Evolutionary conservation across 2,113 vertebrate species (phyloP).

Genomic region (Hiodon alosoides): DNA sequence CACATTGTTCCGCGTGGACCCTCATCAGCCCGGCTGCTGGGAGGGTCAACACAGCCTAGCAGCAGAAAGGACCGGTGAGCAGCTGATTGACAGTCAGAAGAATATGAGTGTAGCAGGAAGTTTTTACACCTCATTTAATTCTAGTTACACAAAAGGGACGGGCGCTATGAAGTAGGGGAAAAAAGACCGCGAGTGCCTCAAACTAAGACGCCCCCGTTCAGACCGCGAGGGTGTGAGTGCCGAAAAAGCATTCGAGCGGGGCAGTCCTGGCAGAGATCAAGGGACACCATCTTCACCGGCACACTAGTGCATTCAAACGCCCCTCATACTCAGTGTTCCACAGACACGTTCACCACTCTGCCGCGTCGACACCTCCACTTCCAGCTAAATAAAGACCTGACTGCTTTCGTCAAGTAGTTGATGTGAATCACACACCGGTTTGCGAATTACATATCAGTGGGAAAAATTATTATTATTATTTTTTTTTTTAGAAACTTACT

Average conservation of each 20-base stretch:
- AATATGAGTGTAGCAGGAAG: conserved; percentile 68
- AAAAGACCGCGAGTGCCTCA: conserved; percentile 1
- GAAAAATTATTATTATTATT: too few species aligned
- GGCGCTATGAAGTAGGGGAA: conserved; percentile 6
- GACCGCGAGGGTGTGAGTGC: conserved; percentile 7
- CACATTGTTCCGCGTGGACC: conserved; percentile 69
- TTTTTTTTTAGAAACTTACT: too few species aligned
- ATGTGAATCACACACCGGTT: too few species aligned
- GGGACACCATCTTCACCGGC: background rate
- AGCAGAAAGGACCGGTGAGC: conserved; percentile 72
- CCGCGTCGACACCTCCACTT: too few species aligned
- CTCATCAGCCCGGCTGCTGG: conserved; percentile 72
- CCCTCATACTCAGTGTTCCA: background rate
- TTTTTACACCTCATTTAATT: conserved; percentile 37
- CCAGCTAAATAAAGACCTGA: too few species aligned
- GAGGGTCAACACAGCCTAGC: conserved; percentile 82
- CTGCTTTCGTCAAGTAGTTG: too few species aligned
- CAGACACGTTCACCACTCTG: background rate
- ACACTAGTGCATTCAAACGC: too few species aligned
- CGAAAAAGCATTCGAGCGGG: background rate
- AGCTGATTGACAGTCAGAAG: conserved; percentile 75
- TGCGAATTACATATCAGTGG: too few species aligned
- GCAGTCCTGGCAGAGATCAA: conserved; percentile 2
- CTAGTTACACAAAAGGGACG: conserved; percentile 18
- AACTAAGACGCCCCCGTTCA: background rate